Conservation (phyloP, 2,888 invertebrate genomes). For the Kryphioiulus occultus region DNA sequence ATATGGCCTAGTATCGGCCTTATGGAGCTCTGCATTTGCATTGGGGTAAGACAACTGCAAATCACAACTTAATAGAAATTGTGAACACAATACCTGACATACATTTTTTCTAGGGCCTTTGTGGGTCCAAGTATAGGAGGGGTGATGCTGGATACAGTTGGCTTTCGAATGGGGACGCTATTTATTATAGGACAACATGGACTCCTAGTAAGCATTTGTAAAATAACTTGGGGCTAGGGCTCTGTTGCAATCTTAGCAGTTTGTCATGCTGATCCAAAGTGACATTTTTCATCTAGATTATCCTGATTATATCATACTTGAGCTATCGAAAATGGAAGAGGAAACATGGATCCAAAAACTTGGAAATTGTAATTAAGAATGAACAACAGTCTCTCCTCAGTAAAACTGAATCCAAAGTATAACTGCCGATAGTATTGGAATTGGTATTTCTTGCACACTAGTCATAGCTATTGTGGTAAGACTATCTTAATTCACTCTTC, state of each 20-base stretch:
- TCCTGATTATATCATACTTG: slow-evolving; percentile 1
- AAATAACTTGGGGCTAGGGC: background rate
- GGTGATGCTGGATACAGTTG: slow-evolving; percentile 65
- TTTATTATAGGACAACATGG: slow-evolving; percentile 74
- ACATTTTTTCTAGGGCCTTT: slow-evolving; percentile 68
- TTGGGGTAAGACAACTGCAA: slow-evolving; percentile 68
- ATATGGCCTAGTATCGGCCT: slow-evolving; percentile 85
- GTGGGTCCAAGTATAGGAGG: slow-evolving; percentile 70
- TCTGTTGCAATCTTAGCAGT: background rate
- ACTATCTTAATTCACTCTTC: background rate
- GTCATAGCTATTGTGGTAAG: background rate
- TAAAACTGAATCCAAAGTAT: background rate
- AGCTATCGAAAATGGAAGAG: slow-evolving; percentile 42
- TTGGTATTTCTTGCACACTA: background rate
- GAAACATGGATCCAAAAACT: background rate
- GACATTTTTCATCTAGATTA: background rate
- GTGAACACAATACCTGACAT: background rate
- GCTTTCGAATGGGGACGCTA: slow-evolving; percentile 75
- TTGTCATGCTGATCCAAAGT: background rate
- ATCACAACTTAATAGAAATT: background rate
- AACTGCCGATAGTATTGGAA: background rate
- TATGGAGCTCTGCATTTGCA: slow-evolving; percentile 90
- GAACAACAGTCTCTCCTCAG: background rate
- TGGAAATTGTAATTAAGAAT: slow-evolving; percentile 27
- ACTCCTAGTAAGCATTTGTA: slow-evolving; percentile 69